Evolutionary conservation across 2,797 vertebrate species (phyloP).

Genomic region (Rhabdophis nuchalis): DNA sequence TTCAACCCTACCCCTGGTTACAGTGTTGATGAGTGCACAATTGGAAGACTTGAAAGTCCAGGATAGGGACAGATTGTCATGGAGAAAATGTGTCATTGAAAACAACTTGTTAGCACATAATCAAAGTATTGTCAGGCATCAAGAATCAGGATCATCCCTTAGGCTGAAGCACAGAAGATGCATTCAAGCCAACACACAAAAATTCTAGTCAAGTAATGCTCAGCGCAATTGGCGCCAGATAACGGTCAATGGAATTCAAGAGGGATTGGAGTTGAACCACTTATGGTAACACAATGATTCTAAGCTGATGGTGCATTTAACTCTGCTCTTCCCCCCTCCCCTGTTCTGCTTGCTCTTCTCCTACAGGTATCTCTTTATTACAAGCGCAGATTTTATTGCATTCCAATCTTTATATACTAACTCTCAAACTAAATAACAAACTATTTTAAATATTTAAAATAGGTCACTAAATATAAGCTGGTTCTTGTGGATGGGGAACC

Average conservation of each 20-base stretch:
- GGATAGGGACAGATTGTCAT: background rate
- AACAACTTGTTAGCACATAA: background rate
- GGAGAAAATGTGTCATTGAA: background rate
- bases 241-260: background rate
- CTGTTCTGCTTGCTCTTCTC: background rate
- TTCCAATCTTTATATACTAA: background rate
- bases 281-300: background rate
- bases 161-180: background rate
- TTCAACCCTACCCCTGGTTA: too few relatives aligned
- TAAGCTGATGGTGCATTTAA: background rate
- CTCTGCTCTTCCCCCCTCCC: background rate
- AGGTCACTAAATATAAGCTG: background rate
- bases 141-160: background rate
- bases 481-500: background rate
- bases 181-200: background rate
- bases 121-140: background rate
- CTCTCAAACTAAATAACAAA: background rate
- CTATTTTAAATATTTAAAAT: background rate
- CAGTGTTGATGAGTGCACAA: background rate
- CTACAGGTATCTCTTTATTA: background rate
- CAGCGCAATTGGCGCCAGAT: background rate
- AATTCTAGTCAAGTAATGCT: background rate
- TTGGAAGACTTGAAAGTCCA: background rate
- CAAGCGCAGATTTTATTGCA: background rate
- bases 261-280: background rate